These are phyloP conservation scores for Drosophila nannoptera DNA, from an alignment of 1,140 invertebrate species.

Conservation along the genomic window DNA sequence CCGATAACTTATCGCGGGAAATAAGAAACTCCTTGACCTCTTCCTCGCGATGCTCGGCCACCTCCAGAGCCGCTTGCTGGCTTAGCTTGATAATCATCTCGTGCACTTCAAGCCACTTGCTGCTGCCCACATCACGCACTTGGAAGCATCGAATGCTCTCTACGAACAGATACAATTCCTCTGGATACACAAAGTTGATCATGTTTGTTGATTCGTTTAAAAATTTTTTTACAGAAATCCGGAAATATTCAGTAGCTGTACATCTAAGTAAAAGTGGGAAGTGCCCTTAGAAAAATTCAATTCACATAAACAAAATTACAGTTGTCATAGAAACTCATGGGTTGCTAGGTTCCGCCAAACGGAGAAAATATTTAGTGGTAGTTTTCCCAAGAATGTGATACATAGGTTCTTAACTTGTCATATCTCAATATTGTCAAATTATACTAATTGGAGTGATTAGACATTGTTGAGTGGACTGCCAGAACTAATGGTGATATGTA, in stretches of 20 bases:
- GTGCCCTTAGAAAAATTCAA: neutral
- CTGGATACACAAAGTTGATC: constrained; percentile 73
- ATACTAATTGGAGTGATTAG: too few relatives aligned
- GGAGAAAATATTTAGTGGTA: neutral
- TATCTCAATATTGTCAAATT: too few relatives aligned
- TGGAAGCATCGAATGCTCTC: constrained; percentile 71
- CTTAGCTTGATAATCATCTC: constrained; percentile 87
- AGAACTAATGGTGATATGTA: too few relatives aligned
- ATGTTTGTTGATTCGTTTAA: constrained; percentile 28
- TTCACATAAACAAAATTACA: constrained; percentile 21
- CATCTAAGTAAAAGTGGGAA: constrained; percentile 2
- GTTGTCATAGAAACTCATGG: constrained; percentile 45
- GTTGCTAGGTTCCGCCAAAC: constrained; percentile 43
- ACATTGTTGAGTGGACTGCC: too few relatives aligned
- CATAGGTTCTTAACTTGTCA: neutral
- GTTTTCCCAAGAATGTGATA: neutral
- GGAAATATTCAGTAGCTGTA: constrained; percentile 2
- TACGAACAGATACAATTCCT: constrained; percentile 72
- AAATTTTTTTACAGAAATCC: neutral
- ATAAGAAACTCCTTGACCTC: constrained; percentile 83
- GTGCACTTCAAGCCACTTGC: constrained; percentile 87
- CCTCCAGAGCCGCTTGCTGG: constrained; percentile 88
- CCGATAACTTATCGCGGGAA: constrained; percentile 81
- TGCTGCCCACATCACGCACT: constrained; percentile 65
- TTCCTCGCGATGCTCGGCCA: constrained; percentile 84